These are phyloP conservation scores for Pediacus dermestoides DNA, from an alignment of 2,888 invertebrate species.

Conservation along the genomic window DNA sequence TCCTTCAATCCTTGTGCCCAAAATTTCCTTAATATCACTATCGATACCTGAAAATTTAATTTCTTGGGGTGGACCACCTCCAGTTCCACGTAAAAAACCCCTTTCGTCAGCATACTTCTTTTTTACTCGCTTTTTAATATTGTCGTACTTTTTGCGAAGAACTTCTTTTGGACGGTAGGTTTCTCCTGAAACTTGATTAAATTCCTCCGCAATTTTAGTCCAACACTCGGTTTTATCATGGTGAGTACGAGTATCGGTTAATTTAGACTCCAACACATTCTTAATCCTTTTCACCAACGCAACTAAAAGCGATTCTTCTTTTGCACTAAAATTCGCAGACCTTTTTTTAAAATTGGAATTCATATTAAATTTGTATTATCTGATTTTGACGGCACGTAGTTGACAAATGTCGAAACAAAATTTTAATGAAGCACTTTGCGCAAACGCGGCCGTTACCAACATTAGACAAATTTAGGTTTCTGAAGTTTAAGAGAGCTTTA, in stretches of 20 bases:
- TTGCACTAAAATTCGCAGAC: too few species aligned
- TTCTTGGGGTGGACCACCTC: slow-evolving; percentile 16
- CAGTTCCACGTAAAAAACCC: slow-evolving; percentile 16
- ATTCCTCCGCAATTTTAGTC: slow-evolving; percentile 11
- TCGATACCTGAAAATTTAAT: slow-evolving; percentile 16
- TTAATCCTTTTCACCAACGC: not conserved
- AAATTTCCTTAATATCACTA: not conserved
- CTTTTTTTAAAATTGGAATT: too few species aligned
- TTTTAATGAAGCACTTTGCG: too few species aligned
- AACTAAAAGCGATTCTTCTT: too few species aligned
- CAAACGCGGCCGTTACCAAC: too few species aligned
- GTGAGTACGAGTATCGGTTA: too few species aligned
- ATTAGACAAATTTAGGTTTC: too few species aligned
- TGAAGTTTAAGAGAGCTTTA: too few species aligned
- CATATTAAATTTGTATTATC: too few species aligned
- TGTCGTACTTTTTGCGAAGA: slow-evolving; percentile 20
- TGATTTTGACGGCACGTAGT: too few species aligned
- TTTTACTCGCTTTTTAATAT: slow-evolving; percentile 21
- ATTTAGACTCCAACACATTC: slow-evolving; percentile 4
- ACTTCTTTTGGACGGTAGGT: slow-evolving; percentile 9
- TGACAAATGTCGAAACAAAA: too few species aligned
- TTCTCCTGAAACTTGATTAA: slow-evolving; percentile 10
- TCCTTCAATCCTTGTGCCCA: not conserved
- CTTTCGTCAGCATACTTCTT: slow-evolving; percentile 23
- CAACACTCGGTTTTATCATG: slow-evolving; percentile 8